Conservation (phyloP, 2,888 invertebrate species). For the Campoplex nolae region DNA sequence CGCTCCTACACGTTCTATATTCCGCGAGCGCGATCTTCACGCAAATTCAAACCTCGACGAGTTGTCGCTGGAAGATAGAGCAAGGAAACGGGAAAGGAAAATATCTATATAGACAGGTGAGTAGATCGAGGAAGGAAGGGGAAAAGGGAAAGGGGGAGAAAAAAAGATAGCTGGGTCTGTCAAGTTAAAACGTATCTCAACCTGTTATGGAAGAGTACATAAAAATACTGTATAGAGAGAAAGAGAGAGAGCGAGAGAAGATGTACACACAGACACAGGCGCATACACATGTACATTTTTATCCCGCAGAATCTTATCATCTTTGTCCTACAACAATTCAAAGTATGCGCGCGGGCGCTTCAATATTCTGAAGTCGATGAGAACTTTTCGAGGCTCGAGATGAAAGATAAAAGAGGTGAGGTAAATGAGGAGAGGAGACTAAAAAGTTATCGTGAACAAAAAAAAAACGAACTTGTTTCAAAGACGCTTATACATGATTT, state of each 20-base stretch:
- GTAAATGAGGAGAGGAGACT: conserved; percentile 24
- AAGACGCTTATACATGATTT: conserved; percentile 9
- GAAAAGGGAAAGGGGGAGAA: neutral
- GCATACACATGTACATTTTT: conserved; percentile 7
- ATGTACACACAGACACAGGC: neutral
- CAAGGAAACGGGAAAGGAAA: neutral
- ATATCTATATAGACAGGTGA: conserved; percentile 4
- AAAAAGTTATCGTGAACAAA: conserved; percentile 25
- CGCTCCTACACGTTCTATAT: conserved; percentile 48
- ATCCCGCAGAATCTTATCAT: conserved; percentile 53
- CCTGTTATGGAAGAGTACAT: conserved; percentile 2
- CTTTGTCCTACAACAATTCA: conserved; percentile 53
- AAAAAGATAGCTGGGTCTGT: conserved; percentile 13
- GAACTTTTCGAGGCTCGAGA: conserved; percentile 49
- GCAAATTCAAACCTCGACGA: conserved; percentile 56
- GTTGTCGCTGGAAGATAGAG: conserved; percentile 32
- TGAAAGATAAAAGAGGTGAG: conserved; percentile 45
- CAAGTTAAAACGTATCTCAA: conserved; percentile 38
- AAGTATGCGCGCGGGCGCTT: conserved; percentile 42
- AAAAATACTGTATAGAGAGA: neutral
- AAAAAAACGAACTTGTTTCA: conserved; percentile 41
- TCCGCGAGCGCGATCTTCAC: conserved; percentile 38
- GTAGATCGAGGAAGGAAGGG: neutral
- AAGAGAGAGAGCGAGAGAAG: too few relatives aligned
- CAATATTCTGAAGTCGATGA: conserved; percentile 50